These are phyloP conservation scores for Dromiciops gliroides DNA, from an alignment of 2,113 vertebrate genomes.

Conservation along the genomic window DNA sequence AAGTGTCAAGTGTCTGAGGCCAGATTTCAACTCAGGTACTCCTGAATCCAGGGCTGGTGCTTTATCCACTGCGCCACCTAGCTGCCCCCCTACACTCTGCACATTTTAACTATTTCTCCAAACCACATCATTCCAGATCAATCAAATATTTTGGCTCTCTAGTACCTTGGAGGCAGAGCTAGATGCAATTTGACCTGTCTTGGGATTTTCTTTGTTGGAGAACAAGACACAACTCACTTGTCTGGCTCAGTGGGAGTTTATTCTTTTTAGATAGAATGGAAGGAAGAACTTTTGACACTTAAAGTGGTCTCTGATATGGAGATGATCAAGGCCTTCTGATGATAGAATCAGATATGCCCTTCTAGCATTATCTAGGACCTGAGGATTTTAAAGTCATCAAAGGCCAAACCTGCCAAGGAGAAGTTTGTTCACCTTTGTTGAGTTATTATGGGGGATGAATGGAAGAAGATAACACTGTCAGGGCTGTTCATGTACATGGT, in stretches of 20 bases:
- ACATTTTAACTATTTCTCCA: too few relatives aligned
- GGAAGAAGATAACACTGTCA: neutral
- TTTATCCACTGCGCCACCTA: too few relatives aligned
- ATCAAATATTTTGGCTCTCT: too few relatives aligned
- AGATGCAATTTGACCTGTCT: too few relatives aligned
- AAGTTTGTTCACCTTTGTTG: neutral
- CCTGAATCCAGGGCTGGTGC: too few relatives aligned
- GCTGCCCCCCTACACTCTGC: too few relatives aligned
- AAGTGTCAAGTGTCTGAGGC: too few relatives aligned
- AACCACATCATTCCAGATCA: too few relatives aligned
- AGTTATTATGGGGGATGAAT: neutral
- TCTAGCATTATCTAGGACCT: neutral
- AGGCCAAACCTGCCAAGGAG: neutral
- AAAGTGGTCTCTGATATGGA: neutral
- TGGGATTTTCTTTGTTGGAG: too few relatives aligned
- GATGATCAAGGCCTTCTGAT: neutral
- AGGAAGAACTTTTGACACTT: neutral
- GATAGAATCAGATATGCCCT: neutral
- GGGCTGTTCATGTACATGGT: neutral
- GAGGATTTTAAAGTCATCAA: neutral
- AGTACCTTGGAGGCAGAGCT: too few relatives aligned
- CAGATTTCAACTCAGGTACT: too few relatives aligned
- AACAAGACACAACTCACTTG: neutral
- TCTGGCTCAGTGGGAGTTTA: neutral
- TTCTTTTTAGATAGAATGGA: neutral